Percentiles rank a stretch among this genome's conserved stretches.
These are phyloP conservation scores for Labeo catla DNA, from an alignment of 2,113 vertebrate genomes.

Conservation along the genomic window DNA sequence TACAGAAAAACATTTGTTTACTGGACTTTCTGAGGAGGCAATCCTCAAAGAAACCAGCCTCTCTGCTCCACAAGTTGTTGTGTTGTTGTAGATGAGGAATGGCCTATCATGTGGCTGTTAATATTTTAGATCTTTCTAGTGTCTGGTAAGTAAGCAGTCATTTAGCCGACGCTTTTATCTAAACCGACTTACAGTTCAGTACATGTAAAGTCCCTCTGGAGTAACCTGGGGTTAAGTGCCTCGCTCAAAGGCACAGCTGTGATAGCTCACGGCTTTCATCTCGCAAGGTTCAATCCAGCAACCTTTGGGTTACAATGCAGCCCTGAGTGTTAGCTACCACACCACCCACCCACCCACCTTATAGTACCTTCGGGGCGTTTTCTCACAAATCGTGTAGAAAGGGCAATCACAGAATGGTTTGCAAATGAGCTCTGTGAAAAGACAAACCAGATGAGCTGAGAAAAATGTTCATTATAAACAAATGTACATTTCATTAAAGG, in stretches of 20 bases:
- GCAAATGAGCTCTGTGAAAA: background rate
- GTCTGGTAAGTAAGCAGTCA: background rate
- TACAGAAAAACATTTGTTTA: background rate
- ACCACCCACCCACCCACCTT: no score
- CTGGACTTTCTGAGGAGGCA: background rate
- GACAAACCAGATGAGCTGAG: background rate
- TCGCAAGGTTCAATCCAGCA: background rate
- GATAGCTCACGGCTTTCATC: background rate
- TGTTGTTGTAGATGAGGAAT: background rate
- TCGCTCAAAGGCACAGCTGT: background rate
- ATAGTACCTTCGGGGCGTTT: background rate
- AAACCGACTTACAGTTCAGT: background rate
- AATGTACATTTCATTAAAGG: background rate
- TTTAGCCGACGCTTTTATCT: slow-evolving; percentile 23
- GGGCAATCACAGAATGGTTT: background rate
- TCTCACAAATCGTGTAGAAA: background rate
- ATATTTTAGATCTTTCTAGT: slow-evolving; percentile 21
- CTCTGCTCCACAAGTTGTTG: background rate
- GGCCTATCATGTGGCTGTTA: slow-evolving; percentile 5
- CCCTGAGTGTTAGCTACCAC: background rate
- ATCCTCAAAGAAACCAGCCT: background rate
- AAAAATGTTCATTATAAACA: no score
- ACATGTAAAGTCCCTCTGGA: background rate
- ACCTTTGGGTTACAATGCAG: background rate
- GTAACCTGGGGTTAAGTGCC: background rate